Evolutionary conservation across 1,140 invertebrate species (phyloP).

Genomic region (Zaprionus inermis): DNA sequence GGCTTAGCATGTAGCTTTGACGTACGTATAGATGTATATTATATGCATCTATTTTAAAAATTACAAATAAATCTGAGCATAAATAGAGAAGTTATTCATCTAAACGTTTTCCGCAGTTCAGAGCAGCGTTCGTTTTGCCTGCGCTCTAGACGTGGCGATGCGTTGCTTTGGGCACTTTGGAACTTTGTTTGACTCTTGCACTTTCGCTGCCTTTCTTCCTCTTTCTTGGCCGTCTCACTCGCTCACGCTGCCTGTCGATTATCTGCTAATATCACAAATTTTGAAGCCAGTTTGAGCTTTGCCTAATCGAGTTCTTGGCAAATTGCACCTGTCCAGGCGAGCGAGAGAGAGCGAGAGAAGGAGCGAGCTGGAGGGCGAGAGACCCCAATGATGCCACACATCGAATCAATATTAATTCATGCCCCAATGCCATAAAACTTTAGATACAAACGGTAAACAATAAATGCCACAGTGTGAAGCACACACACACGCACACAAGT

Average conservation of each 20-base stretch:
- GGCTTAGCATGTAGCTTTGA: too few species aligned
- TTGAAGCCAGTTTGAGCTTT: conserved; percentile 7
- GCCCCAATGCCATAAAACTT: conserved; percentile 44
- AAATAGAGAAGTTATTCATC: too few species aligned
- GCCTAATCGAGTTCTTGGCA: not conserved
- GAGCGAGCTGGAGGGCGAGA: not conserved
- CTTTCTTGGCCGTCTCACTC: not conserved
- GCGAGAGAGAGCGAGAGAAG: not conserved
- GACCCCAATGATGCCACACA: conserved; percentile 6
- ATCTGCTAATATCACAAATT: not conserved
- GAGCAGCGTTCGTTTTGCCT: too few species aligned
- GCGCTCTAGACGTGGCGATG: too few species aligned
- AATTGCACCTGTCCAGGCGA: not conserved
- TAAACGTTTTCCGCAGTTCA: too few species aligned
- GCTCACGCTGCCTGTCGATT: not conserved
- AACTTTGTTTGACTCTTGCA: too few species aligned
- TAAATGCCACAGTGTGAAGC: conserved; percentile 50
- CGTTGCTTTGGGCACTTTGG: too few species aligned
- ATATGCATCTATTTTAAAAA: too few species aligned
- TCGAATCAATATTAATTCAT: conserved; percentile 55
- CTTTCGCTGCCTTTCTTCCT: not conserved
- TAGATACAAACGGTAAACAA: conserved; percentile 55
- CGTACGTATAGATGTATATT: too few species aligned
- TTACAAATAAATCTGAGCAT: too few species aligned
- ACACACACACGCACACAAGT: conserved; percentile 24